Conservation (phyloP, 2,888 invertebrate genomes). For the Macrosoma leucophasiata region DNA sequence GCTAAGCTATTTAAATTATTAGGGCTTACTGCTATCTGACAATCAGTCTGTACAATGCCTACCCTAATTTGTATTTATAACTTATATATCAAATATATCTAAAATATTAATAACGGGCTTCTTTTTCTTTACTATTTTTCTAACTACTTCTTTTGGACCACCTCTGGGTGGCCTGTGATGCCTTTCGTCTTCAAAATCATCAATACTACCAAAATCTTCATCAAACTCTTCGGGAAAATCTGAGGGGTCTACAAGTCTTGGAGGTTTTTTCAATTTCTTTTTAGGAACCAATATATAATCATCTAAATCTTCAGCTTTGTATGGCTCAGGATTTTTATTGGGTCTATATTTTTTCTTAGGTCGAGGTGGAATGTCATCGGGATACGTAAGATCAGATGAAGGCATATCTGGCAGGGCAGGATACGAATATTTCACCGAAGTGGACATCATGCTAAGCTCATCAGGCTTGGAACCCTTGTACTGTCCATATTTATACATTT, state of each 20-base stretch:
- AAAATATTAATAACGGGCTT: conserved; percentile 56
- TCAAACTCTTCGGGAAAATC: conserved; percentile 48
- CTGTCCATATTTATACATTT: conserved; percentile 37
- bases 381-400: conserved; percentile 41
- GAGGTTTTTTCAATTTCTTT: conserved; percentile 54
- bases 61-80: conserved; percentile 51
- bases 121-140: conserved; percentile 59
- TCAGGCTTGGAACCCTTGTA: conserved; percentile 46
- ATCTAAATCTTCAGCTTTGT: conserved; percentile 46
- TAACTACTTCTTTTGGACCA: conserved; percentile 47
- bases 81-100: conserved; percentile 66
- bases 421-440: conserved; percentile 35
- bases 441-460: conserved; percentile 35
- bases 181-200: conserved; percentile 45
- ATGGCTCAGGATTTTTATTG: conserved; percentile 42
- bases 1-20: too few relatives aligned
- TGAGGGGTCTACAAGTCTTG: conserved; percentile 37
- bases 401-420: conserved; percentile 45
- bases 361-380: conserved; percentile 45
- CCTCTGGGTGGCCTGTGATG: conserved; percentile 39
- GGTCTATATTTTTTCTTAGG: conserved; percentile 57
- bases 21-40: too few relatives aligned
- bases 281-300: conserved; percentile 63
- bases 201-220: conserved; percentile 47
- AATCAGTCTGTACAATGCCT: conserved; percentile 23